Conservation (phyloP, 1,140 invertebrate species). For the Polyergus mexicanus region DNA sequence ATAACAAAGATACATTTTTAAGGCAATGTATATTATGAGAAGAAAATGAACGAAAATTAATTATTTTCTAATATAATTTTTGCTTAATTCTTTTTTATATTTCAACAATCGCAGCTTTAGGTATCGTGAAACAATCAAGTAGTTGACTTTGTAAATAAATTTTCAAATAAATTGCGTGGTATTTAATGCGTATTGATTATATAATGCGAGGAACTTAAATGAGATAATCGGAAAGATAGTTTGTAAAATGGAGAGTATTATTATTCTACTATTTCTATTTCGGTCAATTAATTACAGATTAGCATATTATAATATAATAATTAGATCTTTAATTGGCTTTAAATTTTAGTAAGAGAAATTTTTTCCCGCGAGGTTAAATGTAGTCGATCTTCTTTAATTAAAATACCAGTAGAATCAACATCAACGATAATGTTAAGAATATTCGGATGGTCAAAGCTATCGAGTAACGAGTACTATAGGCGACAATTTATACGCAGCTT, state of each 20-base stretch:
- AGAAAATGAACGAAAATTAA: neutral
- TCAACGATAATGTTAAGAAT: neutral
- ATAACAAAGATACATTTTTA: neutral
- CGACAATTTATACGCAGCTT: conserved; percentile 52
- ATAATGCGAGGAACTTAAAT: neutral
- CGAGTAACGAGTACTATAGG: conserved; percentile 54
- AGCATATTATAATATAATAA: neutral
- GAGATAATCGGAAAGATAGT: neutral
- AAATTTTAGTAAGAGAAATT: neutral
- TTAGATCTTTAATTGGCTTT: neutral
- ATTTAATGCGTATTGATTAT: neutral
- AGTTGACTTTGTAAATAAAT: neutral
- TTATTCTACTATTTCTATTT: neutral
- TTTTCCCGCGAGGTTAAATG: neutral
- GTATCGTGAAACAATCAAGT: neutral
- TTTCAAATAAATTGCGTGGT: neutral
- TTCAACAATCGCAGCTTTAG: neutral
- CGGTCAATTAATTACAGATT: neutral
- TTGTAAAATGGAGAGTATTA: neutral
- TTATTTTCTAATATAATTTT: neutral
- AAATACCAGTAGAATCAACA: neutral
- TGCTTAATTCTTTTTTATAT: neutral
- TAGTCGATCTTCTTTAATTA: neutral
- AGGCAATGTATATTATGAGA: neutral
- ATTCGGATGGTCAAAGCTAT: conserved; percentile 13